A percentile compares a stretch with the other conserved stretches of the same genome.
These are phyloP conservation scores for Lycorma delicatula DNA, from an alignment of 1,140 invertebrate genomes.

Conservation along the genomic window DNA sequence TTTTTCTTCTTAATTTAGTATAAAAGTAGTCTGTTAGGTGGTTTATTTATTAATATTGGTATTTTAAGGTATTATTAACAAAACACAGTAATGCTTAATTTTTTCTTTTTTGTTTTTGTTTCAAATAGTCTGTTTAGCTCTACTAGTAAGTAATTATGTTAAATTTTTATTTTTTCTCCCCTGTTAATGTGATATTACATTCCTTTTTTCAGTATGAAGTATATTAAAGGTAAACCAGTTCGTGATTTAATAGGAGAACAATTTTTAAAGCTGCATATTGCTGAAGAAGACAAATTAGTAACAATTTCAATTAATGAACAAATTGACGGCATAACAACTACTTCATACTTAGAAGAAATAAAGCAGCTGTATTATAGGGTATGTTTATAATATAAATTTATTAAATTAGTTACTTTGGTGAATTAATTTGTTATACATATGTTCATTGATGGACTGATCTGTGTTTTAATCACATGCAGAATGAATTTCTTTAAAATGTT, in stretches of 20 bases:
- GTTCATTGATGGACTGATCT: too few species aligned
- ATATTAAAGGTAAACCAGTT: constrained; percentile 91
- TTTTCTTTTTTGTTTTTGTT: too few species aligned
- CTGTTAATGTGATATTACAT: not conserved
- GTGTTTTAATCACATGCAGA: too few species aligned
- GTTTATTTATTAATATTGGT: too few species aligned
- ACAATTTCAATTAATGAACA: constrained; percentile 61
- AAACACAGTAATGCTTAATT: too few species aligned
- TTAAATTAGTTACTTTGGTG: not conserved
- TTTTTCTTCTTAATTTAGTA: too few species aligned
- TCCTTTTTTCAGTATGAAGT: constrained; percentile 65
- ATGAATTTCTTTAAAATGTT: too few species aligned
- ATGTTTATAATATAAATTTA: constrained; percentile 27
- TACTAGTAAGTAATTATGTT: too few species aligned
- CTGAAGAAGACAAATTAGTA: constrained; percentile 80
- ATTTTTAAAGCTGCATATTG: constrained; percentile 74
- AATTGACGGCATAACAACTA: constrained; percentile 51
- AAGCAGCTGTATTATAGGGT: constrained; percentile 81
- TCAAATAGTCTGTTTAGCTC: too few species aligned
- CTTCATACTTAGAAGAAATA: constrained; percentile 79
- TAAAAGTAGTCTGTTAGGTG: too few species aligned
- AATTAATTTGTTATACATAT: not conserved
- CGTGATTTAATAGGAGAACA: constrained; percentile 82
- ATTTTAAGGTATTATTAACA: too few species aligned
- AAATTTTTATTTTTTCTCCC: not conserved